phyloP scores from a whole-genome alignment of 2,113 vertebrate genomes.

The Myotis lucifugus region DNA sequence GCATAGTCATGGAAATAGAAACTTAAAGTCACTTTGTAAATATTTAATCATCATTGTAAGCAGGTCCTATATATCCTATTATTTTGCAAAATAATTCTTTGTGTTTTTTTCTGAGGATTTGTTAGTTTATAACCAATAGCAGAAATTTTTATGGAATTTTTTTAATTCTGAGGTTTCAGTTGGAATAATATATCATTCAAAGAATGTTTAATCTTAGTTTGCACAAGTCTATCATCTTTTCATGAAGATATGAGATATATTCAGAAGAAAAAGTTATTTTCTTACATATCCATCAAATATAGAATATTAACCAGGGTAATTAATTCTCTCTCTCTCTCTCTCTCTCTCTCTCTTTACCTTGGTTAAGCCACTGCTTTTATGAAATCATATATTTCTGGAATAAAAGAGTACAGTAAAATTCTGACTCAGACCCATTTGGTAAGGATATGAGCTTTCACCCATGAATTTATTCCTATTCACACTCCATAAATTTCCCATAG shows the following conservation, averaged over 20 bases:
- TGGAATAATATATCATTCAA: not conserved
- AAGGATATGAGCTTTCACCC: not conserved
- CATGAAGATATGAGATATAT: not conserved
- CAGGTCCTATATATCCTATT: not conserved
- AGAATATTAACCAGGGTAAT: not conserved
- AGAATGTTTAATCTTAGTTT: not conserved
- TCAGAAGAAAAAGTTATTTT: not conserved
- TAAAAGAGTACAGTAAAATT: not conserved
- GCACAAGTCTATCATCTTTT: not conserved
- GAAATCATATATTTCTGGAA: not conserved
- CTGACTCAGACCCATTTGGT: not conserved
- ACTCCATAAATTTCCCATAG: not conserved
- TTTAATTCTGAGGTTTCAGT: not conserved
- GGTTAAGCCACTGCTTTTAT: not conserved
- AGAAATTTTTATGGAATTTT: not conserved
- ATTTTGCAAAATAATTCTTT: not conserved
- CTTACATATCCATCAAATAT: not conserved
- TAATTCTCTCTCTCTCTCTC: too few species aligned
- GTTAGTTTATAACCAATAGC: not conserved
- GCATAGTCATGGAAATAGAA: not conserved
- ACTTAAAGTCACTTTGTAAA: not conserved
- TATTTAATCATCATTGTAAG: not conserved
- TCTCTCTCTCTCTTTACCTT: not conserved
- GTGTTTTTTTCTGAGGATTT: not conserved
- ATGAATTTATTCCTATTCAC: not conserved